phyloP scores from a whole-genome alignment of 2,113 vertebrate genomes.

The Beaufortia kweichowensis region DNA sequence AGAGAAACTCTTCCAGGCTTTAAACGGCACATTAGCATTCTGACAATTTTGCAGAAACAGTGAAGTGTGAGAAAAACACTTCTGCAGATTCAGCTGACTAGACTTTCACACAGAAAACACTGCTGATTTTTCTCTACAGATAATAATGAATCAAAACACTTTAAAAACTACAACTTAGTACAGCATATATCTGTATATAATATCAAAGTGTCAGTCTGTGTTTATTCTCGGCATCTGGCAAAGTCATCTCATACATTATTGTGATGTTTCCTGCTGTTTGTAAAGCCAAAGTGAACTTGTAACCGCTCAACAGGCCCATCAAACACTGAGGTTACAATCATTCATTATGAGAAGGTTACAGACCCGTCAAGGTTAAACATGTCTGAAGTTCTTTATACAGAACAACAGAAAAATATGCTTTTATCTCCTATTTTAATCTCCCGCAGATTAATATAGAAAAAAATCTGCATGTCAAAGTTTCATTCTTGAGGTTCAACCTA shows the following conservation, averaged over 20 bases:
- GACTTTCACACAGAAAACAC: not conserved
- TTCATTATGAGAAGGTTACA: not conserved
- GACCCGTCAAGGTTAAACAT: not conserved
- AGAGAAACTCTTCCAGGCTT: not conserved
- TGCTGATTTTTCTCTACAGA: no score
- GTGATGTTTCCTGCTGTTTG: not conserved
- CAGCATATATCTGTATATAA: not conserved
- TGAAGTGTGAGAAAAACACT: slow-evolving; percentile 7
- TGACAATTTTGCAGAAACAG: not conserved
- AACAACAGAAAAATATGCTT: no score
- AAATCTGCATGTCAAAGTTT: no score
- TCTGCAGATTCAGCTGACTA: not conserved
- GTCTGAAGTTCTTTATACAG: not conserved
- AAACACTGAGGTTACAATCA: slow-evolving; percentile 2
- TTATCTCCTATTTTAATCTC: no score
- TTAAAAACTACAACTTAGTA: no score
- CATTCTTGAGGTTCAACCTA: no score
- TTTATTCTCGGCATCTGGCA: slow-evolving; percentile 23
- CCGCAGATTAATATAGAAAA: no score
- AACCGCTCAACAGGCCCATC: not conserved
- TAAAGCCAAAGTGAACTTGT: not conserved
- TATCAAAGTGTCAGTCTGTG: slow-evolving; percentile 24
- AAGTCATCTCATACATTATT: slow-evolving; percentile 34
- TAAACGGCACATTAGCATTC: slow-evolving; percentile 3
- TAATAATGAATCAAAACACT: no score